phyloP scores from a whole-genome alignment of 2,797 vertebrate genomes.

The Acanthiza pusilla region DNA sequence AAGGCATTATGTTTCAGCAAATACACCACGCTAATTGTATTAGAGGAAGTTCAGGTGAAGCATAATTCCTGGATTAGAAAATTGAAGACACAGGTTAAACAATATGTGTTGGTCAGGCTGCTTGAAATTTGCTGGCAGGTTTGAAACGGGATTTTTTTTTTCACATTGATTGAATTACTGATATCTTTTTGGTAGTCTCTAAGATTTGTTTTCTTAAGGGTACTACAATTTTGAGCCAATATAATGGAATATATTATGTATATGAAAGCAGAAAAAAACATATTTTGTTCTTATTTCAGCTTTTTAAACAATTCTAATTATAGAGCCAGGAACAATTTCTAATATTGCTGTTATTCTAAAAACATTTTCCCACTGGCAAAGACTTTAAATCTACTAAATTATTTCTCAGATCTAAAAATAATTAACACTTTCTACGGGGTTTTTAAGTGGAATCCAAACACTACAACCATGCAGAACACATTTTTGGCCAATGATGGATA shows the following conservation, averaged over 20 bases:
- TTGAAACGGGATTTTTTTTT: background rate
- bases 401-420: background rate
- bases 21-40: conserved; percentile 44
- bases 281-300: background rate
- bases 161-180: background rate
- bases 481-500: background rate
- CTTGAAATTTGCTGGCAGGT: background rate
- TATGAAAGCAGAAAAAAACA: background rate
- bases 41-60: conserved; percentile 48
- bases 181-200: background rate
- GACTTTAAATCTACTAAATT: background rate
- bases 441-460: background rate
- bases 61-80: conserved; percentile 43
- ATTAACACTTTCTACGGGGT: background rate
- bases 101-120: background rate
- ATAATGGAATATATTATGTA: background rate
- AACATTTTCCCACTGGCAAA: background rate
- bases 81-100: background rate
- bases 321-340: background rate
- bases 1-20: conserved; percentile 57
- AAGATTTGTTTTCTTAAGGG: background rate
- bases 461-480: background rate
- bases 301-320: background rate
- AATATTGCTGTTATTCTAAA: background rate
- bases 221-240: background rate